Base-by-base conservation (phyloP, 2,888 invertebrate species). In the Elgonia sp. region DNA sequence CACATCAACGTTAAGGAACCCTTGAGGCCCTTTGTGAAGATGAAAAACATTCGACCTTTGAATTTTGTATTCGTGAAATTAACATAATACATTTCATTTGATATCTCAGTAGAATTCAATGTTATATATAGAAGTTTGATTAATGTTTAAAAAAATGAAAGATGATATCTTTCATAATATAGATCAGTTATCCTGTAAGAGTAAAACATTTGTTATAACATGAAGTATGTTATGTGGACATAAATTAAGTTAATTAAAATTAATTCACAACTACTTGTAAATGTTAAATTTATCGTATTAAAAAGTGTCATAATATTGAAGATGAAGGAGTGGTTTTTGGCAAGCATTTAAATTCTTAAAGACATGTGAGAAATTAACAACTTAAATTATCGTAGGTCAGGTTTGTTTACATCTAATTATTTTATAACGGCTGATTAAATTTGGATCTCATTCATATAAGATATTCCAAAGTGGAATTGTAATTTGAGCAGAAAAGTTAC, bases 261-360 rank as follows among this genome's bases (percentile, higher is more conserved):
- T 1, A 29, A 29, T 29, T 29, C 29, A 3, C 5, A 29, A 29
- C 29, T 29, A 29, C 37, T 16, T 37, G 62, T 37, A 37, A 29
- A 37, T 21, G 29, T 29, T 62, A 62, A 62, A 62, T 62, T 62
- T 37, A 37, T 62, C 62, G 62, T 29, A 46, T 46, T 46, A n/a
- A n/a, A n/a, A n/a, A n/a, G n/a, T n/a, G n/a, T n/a, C n/a, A n/a
- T 46, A 46, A 16, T 46, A 46, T 16, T 46, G 46, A 46, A 46
- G 10, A 29, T 29, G 29, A 29, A 29, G 29, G 29, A 29, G 46
- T 7, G 7, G 46, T 2, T 46, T 16, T 46, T 46, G 46, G 46
- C 46, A 46, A 46, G 46, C 46, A 46, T 53, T n/a, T n/a, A 53
- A 53, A 53, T n/a, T 53, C 53, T n/a, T n/a, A 53, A 53, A 14